Conservation (phyloP, 2,888 invertebrate genomes). For the Oxytorus armatus region DNA sequence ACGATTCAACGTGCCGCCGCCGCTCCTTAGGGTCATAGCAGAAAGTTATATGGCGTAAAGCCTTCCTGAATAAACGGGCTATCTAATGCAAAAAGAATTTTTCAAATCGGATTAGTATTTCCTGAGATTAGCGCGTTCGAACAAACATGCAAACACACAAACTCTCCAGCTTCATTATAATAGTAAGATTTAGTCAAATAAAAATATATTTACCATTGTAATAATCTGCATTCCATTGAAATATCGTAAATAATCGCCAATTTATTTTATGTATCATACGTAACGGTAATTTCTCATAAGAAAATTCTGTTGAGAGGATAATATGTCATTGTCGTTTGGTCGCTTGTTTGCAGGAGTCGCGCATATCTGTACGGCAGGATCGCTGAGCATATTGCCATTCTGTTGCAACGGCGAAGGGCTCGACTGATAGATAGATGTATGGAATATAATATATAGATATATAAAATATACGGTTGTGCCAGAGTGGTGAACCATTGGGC, state of each 20-base stretch:
- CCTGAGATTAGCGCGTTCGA: no score
- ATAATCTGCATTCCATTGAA: conserved; percentile 2
- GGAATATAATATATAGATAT: conserved; percentile 2
- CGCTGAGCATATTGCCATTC: conserved; percentile 62
- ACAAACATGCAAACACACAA: no score
- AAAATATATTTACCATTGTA: conserved; percentile 10
- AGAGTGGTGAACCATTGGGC: conserved; percentile 47
- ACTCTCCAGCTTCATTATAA: no score
- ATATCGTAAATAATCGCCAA: conserved; percentile 3
- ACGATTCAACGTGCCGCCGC: no score
- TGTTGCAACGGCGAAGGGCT: conserved; percentile 52
- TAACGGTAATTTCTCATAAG: not conserved
- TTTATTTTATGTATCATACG: conserved; percentile 25
- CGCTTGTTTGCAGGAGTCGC: conserved; percentile 20
- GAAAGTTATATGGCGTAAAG: no score
- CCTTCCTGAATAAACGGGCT: no score
- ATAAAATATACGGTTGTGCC: conserved; percentile 24
- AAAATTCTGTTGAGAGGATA: conserved; percentile 3
- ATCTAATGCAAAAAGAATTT: no score
- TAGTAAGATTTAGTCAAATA: not conserved
- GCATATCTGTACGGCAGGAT: conserved; percentile 38
- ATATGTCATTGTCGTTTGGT: conserved; percentile 57
- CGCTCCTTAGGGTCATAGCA: no score
- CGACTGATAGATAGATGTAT: conserved; percentile 13
- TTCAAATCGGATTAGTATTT: no score